phyloP scores from a whole-genome alignment of 2,888 invertebrate genomes.

The Zelleria hepariella region DNA sequence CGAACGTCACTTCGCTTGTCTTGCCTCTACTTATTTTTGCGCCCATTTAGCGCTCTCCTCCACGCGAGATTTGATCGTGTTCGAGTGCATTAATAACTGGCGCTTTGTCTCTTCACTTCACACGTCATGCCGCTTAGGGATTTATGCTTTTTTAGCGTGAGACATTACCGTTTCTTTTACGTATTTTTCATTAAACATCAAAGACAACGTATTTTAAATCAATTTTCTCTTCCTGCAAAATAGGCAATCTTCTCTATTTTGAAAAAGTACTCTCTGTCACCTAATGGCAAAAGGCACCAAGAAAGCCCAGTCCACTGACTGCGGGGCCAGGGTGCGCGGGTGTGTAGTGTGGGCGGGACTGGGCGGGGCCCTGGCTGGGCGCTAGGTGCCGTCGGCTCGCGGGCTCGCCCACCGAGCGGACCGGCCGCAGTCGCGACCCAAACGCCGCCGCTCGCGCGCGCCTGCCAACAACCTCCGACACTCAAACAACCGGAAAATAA shows the following conservation, averaged over 20 bases:
- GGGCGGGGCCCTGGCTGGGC: slow-evolving; percentile 65
- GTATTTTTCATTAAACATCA: too few relatives aligned
- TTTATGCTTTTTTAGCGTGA: neutral
- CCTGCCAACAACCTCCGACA: slow-evolving; percentile 21
- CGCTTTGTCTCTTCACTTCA: neutral
- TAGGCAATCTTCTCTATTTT: too few relatives aligned
- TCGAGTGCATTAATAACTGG: neutral
- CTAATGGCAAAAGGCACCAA: neutral
- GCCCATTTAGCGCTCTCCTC: slow-evolving; percentile 7
- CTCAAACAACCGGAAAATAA: slow-evolving; percentile 26
- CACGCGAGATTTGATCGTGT: neutral
- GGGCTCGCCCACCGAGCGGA: slow-evolving; percentile 49
- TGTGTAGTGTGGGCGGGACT: slow-evolving; percentile 39
- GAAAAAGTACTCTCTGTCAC: too few relatives aligned
- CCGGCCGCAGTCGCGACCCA: slow-evolving; percentile 49
- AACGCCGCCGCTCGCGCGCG: slow-evolving; percentile 48
- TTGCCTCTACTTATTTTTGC: slow-evolving; percentile 34
- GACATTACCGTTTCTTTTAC: neutral
- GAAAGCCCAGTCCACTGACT: neutral
- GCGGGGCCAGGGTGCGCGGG: slow-evolving; percentile 16
- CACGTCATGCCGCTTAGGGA: slow-evolving; percentile 1
- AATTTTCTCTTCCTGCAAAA: too few relatives aligned
- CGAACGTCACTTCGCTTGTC: slow-evolving; percentile 56
- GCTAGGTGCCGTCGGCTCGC: slow-evolving; percentile 38
- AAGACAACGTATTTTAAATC: too few relatives aligned